phyloP scores from a whole-genome alignment of 2,113 vertebrate species.

The Cheilinus undulatus region DNA sequence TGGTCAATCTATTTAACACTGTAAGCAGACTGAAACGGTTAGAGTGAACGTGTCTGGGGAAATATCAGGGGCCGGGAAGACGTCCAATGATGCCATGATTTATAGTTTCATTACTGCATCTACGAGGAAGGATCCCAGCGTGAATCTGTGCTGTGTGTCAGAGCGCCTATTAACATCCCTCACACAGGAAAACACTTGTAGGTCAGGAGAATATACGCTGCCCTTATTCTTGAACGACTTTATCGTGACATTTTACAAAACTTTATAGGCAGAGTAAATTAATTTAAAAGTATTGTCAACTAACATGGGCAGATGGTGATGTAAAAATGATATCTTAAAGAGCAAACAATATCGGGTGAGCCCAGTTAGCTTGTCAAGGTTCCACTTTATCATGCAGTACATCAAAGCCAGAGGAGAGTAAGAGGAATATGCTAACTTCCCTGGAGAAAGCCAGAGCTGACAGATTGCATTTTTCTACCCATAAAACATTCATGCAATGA shows the following conservation, averaged over 20 bases:
- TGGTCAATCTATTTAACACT: conserved; percentile 77
- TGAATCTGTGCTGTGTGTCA: conserved; percentile 56
- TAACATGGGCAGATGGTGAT: conserved; percentile 15
- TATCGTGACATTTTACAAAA: conserved; percentile 15
- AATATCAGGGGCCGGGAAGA: conserved; percentile 74
- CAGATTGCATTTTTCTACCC: conserved; percentile 58
- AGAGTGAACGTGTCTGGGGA: conserved; percentile 71
- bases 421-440: conserved; percentile 38
- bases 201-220: conserved; percentile 20
- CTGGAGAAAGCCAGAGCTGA: conserved; percentile 43
- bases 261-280: not conserved
- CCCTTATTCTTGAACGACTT: conserved; percentile 7
- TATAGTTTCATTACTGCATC: conserved; percentile 77
- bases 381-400: conserved; percentile 24
- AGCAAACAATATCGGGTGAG: conserved; percentile 17
- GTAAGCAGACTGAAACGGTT: conserved; percentile 64
- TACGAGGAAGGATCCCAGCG: conserved; percentile 45
- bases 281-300: conserved; percentile 16
- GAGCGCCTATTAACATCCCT: conserved; percentile 52
- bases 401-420: conserved; percentile 24
- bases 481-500: conserved; percentile 75
- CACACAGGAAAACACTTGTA: conserved; percentile 43
- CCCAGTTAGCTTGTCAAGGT: conserved; percentile 20
- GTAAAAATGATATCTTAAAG: conserved; percentile 12
- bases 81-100: conserved; percentile 78